phyloP scores from a whole-genome alignment of 2,797 vertebrate species.

The Channallabes apus region DNA sequence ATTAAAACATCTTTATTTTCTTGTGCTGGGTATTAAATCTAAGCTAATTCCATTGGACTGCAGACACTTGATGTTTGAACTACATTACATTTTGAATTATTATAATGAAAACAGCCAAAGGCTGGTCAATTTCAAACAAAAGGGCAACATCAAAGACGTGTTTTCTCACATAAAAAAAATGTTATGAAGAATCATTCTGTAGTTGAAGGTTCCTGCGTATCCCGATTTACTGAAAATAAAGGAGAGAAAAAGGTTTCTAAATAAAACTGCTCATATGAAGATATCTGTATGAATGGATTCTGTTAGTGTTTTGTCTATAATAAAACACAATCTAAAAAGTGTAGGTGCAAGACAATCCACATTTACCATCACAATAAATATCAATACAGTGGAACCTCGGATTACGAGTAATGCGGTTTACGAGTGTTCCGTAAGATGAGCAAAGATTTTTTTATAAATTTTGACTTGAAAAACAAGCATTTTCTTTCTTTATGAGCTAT shows the following conservation, averaged over 20 bases:
- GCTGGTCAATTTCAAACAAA: conserved; percentile 38
- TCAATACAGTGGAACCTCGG: no score
- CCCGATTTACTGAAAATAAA: conserved; percentile 69
- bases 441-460: no score
- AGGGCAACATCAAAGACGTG: conserved; percentile 7
- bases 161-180: conserved; percentile 13
- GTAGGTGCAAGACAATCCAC: neutral
- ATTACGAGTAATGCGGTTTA: no score
- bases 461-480: no score
- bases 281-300: neutral
- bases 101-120: conserved; percentile 38
- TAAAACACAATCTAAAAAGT: neutral
- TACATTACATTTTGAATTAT: conserved; percentile 39
- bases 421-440: no score
- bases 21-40: conserved; percentile 44
- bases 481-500: no score
- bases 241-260: neutral
- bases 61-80: conserved; percentile 12
- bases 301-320: neutral
- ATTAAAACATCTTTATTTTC: conserved; percentile 54
- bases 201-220: conserved; percentile 69
- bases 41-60: conserved; percentile 39
- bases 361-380: conserved; percentile 1
- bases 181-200: conserved; percentile 64
- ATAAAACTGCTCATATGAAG: neutral